These are phyloP conservation scores for Magallana ariakensis DNA, from an alignment of 1,140 invertebrate genomes.

Conservation along the genomic window DNA sequence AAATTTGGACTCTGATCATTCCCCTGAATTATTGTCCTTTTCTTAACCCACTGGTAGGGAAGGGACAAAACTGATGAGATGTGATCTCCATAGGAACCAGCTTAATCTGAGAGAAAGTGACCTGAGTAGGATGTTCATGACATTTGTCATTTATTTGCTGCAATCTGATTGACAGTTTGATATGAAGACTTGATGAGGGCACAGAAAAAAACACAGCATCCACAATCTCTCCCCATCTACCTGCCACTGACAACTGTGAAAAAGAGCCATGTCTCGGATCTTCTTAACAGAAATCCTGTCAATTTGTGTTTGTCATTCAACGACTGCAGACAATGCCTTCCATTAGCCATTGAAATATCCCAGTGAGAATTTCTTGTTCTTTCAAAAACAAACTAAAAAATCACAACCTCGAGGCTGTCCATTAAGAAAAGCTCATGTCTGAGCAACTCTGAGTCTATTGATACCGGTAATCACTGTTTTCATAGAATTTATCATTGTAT, in stretches of 20 bases:
- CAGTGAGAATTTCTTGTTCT: conserved; percentile 45
- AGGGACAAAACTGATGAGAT: conserved; percentile 16
- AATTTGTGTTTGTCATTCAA: conserved; percentile 54
- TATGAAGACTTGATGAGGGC: conserved; percentile 46
- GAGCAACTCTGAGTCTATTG: no score
- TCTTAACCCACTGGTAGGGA: neutral
- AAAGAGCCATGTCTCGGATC: conserved; percentile 53
- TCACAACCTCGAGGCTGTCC: conserved; percentile 10
- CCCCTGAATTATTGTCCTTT: neutral
- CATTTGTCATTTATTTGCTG: conserved; percentile 52
- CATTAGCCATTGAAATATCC: conserved; percentile 24
- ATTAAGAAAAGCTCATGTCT: conserved; percentile 4
- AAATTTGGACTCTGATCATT: no score
- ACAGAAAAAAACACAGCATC: conserved; percentile 43
- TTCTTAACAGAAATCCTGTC: conserved; percentile 53
- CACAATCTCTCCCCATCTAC: conserved; percentile 43
- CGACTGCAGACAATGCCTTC: conserved; percentile 19
- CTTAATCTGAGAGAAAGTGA: conserved; percentile 52
- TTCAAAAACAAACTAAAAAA: conserved; percentile 43
- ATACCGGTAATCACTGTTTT: no score
- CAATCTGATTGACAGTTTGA: conserved; percentile 34
- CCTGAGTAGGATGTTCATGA: conserved; percentile 58
- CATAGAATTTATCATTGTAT: no score
- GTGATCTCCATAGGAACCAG: conserved; percentile 42
- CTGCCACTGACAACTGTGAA: conserved; percentile 58